These are phyloP conservation scores for Drosophila sp. DNA, from an alignment of 1,140 invertebrate species.

Conservation along the genomic window DNA sequence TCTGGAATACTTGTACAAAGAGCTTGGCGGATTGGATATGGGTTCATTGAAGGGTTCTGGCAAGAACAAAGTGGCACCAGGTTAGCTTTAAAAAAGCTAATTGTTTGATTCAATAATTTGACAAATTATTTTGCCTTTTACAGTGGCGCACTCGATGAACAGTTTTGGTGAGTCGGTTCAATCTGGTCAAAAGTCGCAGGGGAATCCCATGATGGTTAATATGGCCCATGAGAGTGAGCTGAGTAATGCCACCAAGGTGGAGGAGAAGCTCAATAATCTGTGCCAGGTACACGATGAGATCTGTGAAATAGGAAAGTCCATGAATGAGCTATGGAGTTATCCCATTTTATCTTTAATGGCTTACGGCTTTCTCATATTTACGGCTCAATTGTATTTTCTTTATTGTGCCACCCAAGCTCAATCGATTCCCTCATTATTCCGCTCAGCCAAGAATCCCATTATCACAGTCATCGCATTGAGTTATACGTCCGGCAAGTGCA, in stretches of 20 bases:
- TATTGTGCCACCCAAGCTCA: constrained; percentile 76
- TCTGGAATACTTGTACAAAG: constrained; percentile 72
- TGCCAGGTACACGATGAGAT: constrained; percentile 82
- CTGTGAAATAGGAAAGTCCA: constrained; percentile 79
- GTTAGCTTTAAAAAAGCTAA: constrained; percentile 32
- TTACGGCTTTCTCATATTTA: constrained; percentile 81
- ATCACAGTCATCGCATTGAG: constrained; percentile 70
- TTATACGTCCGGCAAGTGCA: constrained; percentile 80
- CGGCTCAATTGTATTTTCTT: constrained; percentile 80
- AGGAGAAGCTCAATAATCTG: constrained; percentile 81
- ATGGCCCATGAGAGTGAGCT: constrained; percentile 73
- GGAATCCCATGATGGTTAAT: constrained; percentile 53
- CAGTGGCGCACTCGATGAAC: constrained; percentile 66
- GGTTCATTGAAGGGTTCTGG: constrained; percentile 47
- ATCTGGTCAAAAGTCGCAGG: constrained; percentile 24
- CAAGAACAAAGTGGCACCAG: constrained; percentile 64
- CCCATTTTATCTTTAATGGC: constrained; percentile 81
- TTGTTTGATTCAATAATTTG: no score
- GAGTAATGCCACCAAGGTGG: constrained; percentile 66
- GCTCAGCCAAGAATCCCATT: constrained; percentile 73
- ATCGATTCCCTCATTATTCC: constrained; percentile 74
- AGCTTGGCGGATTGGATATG: constrained; percentile 61
- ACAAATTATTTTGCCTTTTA: neutral
- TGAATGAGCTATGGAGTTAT: constrained; percentile 82
- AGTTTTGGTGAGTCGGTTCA: constrained; percentile 61